These are phyloP conservation scores for Umimayanthus chanpuru DNA, from an alignment of 92 coral and sea anemone species.

Conservation along the genomic window DNA sequence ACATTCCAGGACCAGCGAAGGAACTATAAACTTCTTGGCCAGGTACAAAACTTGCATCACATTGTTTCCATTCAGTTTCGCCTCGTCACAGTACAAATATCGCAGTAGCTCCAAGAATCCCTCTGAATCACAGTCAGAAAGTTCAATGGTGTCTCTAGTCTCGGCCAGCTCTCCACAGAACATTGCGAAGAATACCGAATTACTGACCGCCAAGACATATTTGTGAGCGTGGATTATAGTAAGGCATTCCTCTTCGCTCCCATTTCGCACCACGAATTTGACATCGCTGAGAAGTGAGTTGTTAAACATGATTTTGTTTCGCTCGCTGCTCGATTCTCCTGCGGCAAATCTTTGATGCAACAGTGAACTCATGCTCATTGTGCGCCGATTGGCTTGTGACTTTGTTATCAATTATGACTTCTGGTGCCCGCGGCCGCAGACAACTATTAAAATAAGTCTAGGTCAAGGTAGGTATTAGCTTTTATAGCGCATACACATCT, in stretches of 20 bases:
- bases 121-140: conserved; percentile 10
- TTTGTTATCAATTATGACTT: no score
- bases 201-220: not conserved
- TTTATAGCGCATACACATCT: no score
- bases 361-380: not conserved
- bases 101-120: conserved; percentile 21
- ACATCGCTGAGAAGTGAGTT: not conserved
- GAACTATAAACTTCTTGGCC: conserved; percentile 53
- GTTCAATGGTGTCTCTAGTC: conserved; percentile 30
- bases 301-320: not conserved
- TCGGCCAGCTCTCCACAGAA: not conserved
- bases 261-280: not conserved
- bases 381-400: no score
- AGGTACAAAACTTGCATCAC: conserved; percentile 45
- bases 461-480: no score
- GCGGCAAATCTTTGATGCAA: no score
- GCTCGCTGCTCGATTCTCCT: not conserved
- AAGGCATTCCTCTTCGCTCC: not conserved
- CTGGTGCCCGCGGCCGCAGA: no score
- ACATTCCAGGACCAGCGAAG: conserved; percentile 35
- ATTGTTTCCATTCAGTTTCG: conserved; percentile 15
- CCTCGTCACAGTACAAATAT: conserved; percentile 28
- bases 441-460: no score
- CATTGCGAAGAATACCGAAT: not conserved
- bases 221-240: not conserved